These are phyloP conservation scores for human DNA, from an alignment of 2,113 vertebrate species.

Conservation along the genomic window GRCh38 chr11:73782001-73782500, in stretches of 20 bases:
- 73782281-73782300: no score
- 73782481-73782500: no score
- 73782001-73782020: not conserved
- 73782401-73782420: no score
- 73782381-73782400: no score
- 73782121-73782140: not conserved
- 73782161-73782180: not conserved
- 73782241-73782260: not conserved
- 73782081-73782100: not conserved
- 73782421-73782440: no score
- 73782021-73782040: not conserved
- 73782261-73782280: no score
- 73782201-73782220: not conserved
- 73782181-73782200: not conserved
- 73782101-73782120: not conserved
- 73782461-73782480: no score
- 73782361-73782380: no score
- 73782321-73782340: no score
- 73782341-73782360: no score
- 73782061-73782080: not conserved
- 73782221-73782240: not conserved
- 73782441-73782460: no score
- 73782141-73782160: not conserved
- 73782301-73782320: no score
- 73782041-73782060: conserved; percentile 30